phyloP scores from a whole-genome alignment of 2,888 invertebrate species.

The Microctonus aethiopoides region DNA sequence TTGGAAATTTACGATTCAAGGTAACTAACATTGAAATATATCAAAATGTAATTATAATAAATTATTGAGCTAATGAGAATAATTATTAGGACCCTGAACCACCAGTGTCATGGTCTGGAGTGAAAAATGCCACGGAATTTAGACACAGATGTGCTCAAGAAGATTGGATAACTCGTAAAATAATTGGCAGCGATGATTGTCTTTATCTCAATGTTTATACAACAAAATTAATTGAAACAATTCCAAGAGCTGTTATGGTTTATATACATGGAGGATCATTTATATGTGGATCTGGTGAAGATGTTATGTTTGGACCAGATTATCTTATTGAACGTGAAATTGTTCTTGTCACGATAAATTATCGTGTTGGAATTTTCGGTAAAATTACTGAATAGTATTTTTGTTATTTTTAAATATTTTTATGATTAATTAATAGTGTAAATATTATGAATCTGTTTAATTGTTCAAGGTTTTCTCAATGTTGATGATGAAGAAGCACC shows the following conservation, averaged over 20 bases:
- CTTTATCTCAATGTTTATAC: slow-evolving; percentile 58
- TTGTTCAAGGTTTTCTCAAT: slow-evolving; percentile 37
- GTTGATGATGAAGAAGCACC: slow-evolving; percentile 42
- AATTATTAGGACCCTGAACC: slow-evolving; percentile 54
- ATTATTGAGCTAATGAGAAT: not conserved
- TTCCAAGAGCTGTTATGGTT: slow-evolving; percentile 52
- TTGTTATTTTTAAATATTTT: too few species aligned
- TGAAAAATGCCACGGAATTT: slow-evolving; percentile 48
- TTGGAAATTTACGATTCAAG: slow-evolving; percentile 44
- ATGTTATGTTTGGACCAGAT: slow-evolving; percentile 52
- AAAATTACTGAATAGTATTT: not conserved
- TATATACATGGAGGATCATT: slow-evolving; percentile 58
- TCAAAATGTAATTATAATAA: not conserved
- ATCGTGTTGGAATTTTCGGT: slow-evolving; percentile 56
- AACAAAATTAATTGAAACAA: not conserved
- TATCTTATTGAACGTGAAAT: slow-evolving; percentile 55
- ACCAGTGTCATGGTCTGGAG: slow-evolving; percentile 49
- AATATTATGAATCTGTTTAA: too few species aligned
- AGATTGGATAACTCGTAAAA: slow-evolving; percentile 12
- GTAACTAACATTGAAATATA: slow-evolving; percentile 36
- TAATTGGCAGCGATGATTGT: slow-evolving; percentile 55
- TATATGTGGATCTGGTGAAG: slow-evolving; percentile 46
- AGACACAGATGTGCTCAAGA: slow-evolving; percentile 45
- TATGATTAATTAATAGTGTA: too few species aligned
- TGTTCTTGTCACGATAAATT: slow-evolving; percentile 58